Evolutionary conservation across 2,888 invertebrate species (phyloP).

Genomic region (Leptinotarsa tumamoca): DNA sequence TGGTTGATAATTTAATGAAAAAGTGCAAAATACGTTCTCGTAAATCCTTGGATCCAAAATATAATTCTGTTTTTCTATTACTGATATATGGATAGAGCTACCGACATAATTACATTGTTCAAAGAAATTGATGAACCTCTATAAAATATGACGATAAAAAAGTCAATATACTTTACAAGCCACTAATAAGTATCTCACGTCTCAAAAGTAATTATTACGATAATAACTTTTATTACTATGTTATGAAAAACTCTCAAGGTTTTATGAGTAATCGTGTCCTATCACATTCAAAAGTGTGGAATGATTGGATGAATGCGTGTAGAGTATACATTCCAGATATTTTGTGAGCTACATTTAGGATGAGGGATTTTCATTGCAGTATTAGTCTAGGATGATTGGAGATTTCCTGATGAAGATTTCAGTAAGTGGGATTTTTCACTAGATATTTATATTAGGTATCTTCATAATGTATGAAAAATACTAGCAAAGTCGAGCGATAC

Average conservation of each 20-base stretch:
- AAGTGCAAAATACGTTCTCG: not conserved
- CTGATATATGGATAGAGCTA: not conserved
- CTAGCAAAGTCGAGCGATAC: too few species aligned
- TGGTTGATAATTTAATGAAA: too few species aligned
- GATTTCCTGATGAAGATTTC: too few species aligned
- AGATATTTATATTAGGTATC: too few species aligned
- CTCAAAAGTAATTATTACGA: not conserved
- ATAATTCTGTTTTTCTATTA: not conserved
- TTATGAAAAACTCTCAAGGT: conserved; percentile 2
- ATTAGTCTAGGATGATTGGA: too few species aligned
- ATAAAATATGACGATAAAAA: not conserved
- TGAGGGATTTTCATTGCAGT: too few species aligned
- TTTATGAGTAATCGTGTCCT: not conserved
- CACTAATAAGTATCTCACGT: conserved; percentile 9
- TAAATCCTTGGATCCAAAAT: not conserved
- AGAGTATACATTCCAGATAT: too few species aligned
- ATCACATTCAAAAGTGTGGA: too few species aligned
- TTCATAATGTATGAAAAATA: too few species aligned
- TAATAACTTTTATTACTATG: not conserved
- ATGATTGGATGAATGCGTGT: too few species aligned
- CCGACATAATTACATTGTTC: not conserved
- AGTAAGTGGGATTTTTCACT: too few species aligned
- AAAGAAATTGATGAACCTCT: conserved; percentile 6
- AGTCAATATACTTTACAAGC: not conserved
- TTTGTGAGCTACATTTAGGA: too few species aligned